phyloP scores from a whole-genome alignment of 2,888 invertebrate genomes.

The Ametastegia equiseti region DNA sequence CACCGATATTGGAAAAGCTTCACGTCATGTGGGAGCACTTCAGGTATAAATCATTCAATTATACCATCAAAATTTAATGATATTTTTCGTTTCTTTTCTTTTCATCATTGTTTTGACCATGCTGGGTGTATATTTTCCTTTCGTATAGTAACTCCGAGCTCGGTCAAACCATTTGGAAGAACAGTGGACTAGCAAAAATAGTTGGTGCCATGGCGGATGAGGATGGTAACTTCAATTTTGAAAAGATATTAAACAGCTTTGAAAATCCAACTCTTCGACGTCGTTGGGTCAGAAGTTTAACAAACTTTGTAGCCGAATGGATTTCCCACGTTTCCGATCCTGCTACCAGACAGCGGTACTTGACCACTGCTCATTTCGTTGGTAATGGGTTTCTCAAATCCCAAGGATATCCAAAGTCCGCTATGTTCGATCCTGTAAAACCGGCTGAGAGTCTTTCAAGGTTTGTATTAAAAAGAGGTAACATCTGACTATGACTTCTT shows the following conservation, averaged over 20 bases:
- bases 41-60: constrained; percentile 61
- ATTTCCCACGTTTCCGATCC: constrained; percentile 87
- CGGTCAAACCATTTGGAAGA: constrained; percentile 85
- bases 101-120: no score
- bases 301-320: constrained; percentile 86
- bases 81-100: no score
- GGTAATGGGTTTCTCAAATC: constrained; percentile 86
- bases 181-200: constrained; percentile 84
- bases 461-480: no score
- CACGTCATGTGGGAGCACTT: constrained; percentile 89
- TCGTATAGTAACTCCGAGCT: constrained; percentile 83
- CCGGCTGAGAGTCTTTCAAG: constrained; percentile 85
- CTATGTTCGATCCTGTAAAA: constrained; percentile 82
- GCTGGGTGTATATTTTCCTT: not conserved
- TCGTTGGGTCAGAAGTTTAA: constrained; percentile 88
- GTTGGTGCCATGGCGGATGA: constrained; percentile 84
- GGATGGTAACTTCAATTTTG: constrained; percentile 85
- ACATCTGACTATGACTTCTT: no score
- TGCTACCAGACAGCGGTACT: constrained; percentile 86
- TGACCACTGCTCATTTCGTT: constrained; percentile 83
- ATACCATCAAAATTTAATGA: no score
- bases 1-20: constrained; percentile 83
- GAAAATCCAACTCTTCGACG: constrained; percentile 89
- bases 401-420: constrained; percentile 85
- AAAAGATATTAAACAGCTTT: constrained; percentile 85